phyloP scores from a whole-genome alignment of 2,113 vertebrate species.

The Apteryx owenii region DNA sequence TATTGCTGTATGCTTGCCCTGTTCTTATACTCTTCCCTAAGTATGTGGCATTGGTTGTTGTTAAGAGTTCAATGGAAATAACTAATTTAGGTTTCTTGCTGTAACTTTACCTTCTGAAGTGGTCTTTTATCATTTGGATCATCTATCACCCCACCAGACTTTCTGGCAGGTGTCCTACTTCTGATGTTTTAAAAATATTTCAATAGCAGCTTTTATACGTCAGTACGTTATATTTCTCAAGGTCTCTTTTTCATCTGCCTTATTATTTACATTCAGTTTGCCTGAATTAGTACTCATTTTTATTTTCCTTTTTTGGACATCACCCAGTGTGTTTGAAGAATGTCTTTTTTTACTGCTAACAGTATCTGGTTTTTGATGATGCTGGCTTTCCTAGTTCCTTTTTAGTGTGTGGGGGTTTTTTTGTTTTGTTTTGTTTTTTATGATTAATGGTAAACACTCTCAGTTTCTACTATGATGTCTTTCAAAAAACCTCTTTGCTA shows the following conservation, averaged over 20 bases:
- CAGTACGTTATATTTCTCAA: neutral
- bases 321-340: neutral
- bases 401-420: neutral
- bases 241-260: neutral
- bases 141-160: neutral
- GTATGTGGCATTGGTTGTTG: neutral
- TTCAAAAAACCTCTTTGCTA: neutral
- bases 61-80: neutral
- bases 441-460: neutral
- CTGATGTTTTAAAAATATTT: neutral
- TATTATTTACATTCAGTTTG: neutral
- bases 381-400: neutral
- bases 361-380: neutral
- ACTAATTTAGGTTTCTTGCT: neutral
- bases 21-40: neutral
- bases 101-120: neutral
- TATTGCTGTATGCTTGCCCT: neutral
- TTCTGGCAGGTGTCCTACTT: slow-evolving; percentile 5
- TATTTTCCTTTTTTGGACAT: neutral
- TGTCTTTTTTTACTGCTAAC: neutral
- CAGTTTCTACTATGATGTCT: neutral
- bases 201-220: neutral
- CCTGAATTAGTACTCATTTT: neutral
- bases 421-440: neutral
- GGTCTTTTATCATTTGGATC: neutral